Evolutionary conservation across 2,797 vertebrate species (phyloP).

Genomic region (Sandelia bainsii): DNA sequence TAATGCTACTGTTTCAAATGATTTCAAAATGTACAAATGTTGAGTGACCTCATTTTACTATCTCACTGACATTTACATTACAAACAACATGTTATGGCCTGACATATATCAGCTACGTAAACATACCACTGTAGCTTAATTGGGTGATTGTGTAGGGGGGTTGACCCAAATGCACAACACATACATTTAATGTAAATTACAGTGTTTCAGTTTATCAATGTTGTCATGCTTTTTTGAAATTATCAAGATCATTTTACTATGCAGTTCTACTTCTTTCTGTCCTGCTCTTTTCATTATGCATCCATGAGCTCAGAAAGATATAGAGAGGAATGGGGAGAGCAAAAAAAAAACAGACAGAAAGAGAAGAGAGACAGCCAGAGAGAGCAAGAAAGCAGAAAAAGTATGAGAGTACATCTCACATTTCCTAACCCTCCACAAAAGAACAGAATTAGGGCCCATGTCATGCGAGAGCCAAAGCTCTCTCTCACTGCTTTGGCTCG

Average conservation of each 20-base stretch:
- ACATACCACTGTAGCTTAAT: no score
- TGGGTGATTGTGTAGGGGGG: no score
- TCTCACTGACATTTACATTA: no score
- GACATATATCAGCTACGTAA: no score
- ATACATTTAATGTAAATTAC: no score
- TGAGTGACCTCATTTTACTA: no score
- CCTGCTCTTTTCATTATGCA: conserved; percentile 10
- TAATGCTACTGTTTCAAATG: no score
- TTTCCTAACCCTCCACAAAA: conserved; percentile 43
- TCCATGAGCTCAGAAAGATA: conserved; percentile 2
- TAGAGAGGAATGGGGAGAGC: neutral
- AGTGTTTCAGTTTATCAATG: neutral
- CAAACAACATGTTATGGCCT: no score
- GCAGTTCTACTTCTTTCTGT: neutral
- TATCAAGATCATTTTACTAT: no score
- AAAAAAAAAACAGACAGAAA: conserved; percentile 15
- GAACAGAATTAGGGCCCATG: conserved; percentile 44
- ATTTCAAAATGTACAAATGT: no score
- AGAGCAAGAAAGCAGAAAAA: conserved; percentile 22
- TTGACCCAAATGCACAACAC: no score
- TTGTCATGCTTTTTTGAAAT: neutral
- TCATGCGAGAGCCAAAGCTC: conserved; percentile 44
- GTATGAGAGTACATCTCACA: conserved; percentile 35
- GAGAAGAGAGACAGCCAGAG: conserved; percentile 7
- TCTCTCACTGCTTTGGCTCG: conserved; percentile 25